A percentile compares a stretch with the other conserved stretches of the same genome.
Conservation (phyloP, 2,113 vertebrate genomes). For the Petroica traversi region DNA sequence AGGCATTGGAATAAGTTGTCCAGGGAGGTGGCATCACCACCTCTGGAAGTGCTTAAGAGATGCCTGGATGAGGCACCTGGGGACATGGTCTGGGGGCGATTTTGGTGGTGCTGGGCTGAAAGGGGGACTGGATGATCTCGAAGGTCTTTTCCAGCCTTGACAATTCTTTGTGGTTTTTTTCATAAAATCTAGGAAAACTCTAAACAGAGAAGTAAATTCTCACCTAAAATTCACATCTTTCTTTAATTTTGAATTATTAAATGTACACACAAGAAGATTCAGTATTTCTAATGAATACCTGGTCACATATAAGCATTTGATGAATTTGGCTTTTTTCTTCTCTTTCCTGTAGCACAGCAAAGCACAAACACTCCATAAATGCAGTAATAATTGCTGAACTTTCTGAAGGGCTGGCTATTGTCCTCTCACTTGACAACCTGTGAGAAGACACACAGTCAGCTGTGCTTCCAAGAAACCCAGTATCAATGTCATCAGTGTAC, state of each 20-base stretch:
- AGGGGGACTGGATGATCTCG: neutral
- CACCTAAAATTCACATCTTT: neutral
- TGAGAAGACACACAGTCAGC: neutral
- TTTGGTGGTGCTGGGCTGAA: neutral
- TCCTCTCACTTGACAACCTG: conserved; percentile 86
- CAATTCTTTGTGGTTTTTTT: neutral
- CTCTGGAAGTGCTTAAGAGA: neutral
- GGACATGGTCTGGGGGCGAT: rapidly evolving
- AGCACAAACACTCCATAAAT: conserved; percentile 88
- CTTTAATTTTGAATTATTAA: neutral
- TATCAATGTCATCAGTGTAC: rapidly evolving
- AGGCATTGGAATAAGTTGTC: neutral
- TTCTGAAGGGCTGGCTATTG: conserved; percentile 81
- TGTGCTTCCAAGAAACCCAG: neutral
- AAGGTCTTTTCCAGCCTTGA: neutral
- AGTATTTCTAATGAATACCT: conserved; percentile 73
- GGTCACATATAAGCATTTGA: conserved; percentile 84
- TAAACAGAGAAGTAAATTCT: neutral
- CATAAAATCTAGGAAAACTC: neutral
- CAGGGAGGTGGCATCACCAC: neutral
- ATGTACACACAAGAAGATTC: neutral
- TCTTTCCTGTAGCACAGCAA: conserved; percentile 78
- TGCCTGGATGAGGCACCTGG: neutral
- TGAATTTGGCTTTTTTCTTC: conserved; percentile 77
- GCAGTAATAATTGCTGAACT: conserved; percentile 83